These are phyloP conservation scores for Benthosema pterotum DNA, from an alignment of 2,797 vertebrate genomes.

Conservation along the genomic window DNA sequence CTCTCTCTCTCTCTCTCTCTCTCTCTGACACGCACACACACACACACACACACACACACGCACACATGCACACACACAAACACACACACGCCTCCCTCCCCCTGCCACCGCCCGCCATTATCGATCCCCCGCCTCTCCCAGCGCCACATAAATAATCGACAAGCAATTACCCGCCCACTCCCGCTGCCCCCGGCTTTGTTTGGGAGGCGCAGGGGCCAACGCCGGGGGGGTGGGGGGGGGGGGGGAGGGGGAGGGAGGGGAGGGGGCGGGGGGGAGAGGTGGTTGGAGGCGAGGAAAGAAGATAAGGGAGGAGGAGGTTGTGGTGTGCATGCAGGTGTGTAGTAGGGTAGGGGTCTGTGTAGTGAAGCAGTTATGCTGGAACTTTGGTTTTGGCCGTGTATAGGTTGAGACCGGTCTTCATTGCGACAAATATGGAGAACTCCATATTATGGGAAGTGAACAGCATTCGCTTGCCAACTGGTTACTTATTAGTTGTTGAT, in stretches of 20 bases:
- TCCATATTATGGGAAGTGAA: no score
- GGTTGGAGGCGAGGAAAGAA: not conserved
- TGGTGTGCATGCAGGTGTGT: conserved; percentile 60
- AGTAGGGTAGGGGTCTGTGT: conserved; percentile 64
- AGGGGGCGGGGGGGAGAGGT: conserved; percentile 15
- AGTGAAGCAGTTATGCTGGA: conserved; percentile 70
- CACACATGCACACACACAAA: conserved; percentile 26
- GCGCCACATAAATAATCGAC: conserved; percentile 87
- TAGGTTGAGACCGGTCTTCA: no score
- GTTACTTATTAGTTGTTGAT: no score
- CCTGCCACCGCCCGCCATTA: conserved; percentile 77
- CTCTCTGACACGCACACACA: conserved; percentile 11
- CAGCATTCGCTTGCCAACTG: no score
- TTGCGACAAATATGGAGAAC: no score
- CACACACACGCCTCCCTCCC: conserved; percentile 45
- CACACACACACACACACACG: conserved; percentile 15
- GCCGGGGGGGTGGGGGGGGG: conserved; percentile 59
- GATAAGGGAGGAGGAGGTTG: conserved; percentile 38
- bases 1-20: conserved; percentile 46
- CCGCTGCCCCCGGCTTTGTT: conserved; percentile 83
- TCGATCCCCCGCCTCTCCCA: conserved; percentile 85
- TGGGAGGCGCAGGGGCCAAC: conserved; percentile 76
- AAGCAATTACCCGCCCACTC: conserved; percentile 87
- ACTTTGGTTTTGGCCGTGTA: conserved; percentile 61
- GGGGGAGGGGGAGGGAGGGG: conserved; percentile 37